Conservation (phyloP, 2,888 invertebrate species). For the Philereme transversata region DNA sequence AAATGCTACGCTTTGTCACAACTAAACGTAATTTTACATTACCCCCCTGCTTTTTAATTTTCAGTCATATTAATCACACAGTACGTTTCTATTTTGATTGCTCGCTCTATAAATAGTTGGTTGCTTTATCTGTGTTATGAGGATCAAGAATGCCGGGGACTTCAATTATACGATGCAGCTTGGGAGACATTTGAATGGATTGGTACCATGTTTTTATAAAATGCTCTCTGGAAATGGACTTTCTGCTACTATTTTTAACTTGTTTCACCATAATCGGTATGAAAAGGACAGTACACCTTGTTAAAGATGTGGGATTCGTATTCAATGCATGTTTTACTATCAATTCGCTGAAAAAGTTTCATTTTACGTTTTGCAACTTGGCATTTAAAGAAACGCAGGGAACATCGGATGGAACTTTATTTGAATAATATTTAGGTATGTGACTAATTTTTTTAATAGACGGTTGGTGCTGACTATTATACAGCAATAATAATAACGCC, state of each 20-base stretch:
- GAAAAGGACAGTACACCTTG: constrained; percentile 39
- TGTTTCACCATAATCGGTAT: constrained; percentile 53
- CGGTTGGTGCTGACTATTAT: neutral
- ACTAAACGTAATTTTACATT: constrained; percentile 58
- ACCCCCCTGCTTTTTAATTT: constrained; percentile 53
- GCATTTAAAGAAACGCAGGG: neutral
- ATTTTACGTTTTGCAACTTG: constrained; percentile 19
- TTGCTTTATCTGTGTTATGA: constrained; percentile 48
- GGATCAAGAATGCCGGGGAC: constrained; percentile 47
- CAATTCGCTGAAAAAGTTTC: constrained; percentile 27
- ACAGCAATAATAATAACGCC: neutral
- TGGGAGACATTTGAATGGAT: constrained; percentile 65
- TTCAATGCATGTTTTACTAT: constrained; percentile 45
- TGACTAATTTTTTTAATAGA: neutral
- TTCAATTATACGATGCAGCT: constrained; percentile 57
- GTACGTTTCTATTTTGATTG: constrained; percentile 53
- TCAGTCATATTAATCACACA: constrained; percentile 59
- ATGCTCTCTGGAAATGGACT: constrained; percentile 52
- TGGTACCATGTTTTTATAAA: constrained; percentile 55
- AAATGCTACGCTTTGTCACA: constrained; percentile 46
- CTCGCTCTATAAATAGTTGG: constrained; percentile 49
- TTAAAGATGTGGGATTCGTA: constrained; percentile 46
- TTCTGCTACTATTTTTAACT: constrained; percentile 63
- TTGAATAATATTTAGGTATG: neutral
- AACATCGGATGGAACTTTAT: neutral